These are phyloP conservation scores for Hybognathus amarus DNA, from an alignment of 2,797 vertebrate species.

Conservation along the genomic window DNA sequence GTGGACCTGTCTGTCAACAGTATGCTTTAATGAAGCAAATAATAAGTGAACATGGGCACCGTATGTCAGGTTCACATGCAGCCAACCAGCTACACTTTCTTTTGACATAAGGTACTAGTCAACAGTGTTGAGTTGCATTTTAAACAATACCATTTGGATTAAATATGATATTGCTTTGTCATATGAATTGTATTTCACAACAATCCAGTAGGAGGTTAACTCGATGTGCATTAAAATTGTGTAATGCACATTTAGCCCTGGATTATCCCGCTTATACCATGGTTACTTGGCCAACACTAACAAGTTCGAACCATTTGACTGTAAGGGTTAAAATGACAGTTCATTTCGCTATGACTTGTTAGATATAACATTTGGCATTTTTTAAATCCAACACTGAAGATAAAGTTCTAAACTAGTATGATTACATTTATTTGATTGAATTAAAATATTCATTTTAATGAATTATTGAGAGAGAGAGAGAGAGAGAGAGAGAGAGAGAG, in stretches of 20 bases:
- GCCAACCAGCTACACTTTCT: background rate
- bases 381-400: background rate
- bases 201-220: background rate
- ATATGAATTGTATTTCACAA: background rate
- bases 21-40: background rate
- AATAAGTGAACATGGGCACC: background rate
- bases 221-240: background rate
- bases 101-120: background rate
- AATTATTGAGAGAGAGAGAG: no score
- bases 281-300: background rate
- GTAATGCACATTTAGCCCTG: background rate
- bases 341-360: background rate
- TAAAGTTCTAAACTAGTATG: background rate
- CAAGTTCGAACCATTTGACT: background rate
- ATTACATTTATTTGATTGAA: background rate
- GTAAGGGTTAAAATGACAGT: background rate
- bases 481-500: background rate
- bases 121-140: background rate
- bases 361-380: background rate
- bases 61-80: background rate
- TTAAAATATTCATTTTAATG: background rate
- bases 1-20: background rate
- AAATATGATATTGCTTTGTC: background rate
- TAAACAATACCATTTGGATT: background rate
- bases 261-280: background rate